Percentiles rank a stretch among this genome's conserved stretches.
Evolutionary conservation across 2,888 invertebrate genomes (phyloP).

Genomic region (Metallyticus violacea): DNA sequence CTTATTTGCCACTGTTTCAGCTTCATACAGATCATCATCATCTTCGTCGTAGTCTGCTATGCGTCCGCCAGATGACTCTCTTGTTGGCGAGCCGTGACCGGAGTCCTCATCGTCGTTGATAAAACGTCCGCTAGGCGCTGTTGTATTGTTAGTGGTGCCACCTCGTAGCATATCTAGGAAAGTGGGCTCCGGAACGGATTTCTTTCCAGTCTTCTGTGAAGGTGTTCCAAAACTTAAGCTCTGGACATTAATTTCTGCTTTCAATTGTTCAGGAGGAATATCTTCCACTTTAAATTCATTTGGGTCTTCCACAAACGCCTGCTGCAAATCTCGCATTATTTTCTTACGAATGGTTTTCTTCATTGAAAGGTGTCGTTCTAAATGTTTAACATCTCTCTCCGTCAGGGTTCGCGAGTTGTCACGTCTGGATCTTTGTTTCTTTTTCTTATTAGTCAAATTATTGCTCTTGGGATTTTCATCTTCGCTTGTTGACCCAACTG

Average conservation of each 20-base stretch:
- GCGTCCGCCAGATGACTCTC: conserved; percentile 34
- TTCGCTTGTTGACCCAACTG: conserved; percentile 47
- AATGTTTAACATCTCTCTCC: conserved; percentile 61
- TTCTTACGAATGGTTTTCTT: conserved; percentile 83
- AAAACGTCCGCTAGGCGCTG: conserved; percentile 25
- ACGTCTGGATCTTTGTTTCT: conserved; percentile 60
- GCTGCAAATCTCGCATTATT: conserved; percentile 79
- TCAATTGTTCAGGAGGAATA: conserved; percentile 64
- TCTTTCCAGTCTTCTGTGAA: conserved; percentile 49
- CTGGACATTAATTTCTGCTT: conserved; percentile 64
- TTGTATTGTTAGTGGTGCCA: conserved; percentile 46
- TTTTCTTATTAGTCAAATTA: conserved; percentile 48
- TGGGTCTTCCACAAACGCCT: conserved; percentile 67
- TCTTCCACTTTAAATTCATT: conserved; percentile 70
- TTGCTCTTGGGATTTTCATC: conserved; percentile 35
- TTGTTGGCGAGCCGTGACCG: conserved; percentile 46
- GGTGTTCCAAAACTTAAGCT: conserved; percentile 59
- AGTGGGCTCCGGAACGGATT: conserved; percentile 55
- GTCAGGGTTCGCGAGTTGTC: conserved; percentile 66
- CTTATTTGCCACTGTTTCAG: conserved; percentile 29
- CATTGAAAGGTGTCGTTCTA: conserved; percentile 81
- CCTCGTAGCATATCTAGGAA: conserved; percentile 67
- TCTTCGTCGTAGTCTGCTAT: conserved; percentile 28
- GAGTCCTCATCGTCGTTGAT: conserved; percentile 46
- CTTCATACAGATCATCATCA: conserved; percentile 23